Conservation (phyloP, 2,797 vertebrate species). For the Limnodromus scolopaceus region DNA sequence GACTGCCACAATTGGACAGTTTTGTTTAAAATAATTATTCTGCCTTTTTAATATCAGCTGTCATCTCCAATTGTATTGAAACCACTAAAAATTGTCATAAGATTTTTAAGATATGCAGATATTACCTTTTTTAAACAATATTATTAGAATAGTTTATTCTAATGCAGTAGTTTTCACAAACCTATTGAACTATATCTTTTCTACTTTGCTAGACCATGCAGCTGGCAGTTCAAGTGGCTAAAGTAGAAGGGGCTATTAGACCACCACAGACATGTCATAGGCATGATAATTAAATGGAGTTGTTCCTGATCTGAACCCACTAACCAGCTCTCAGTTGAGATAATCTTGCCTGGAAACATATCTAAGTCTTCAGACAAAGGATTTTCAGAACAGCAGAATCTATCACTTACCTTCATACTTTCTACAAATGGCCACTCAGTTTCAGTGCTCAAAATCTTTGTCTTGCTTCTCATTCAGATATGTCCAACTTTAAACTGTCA, state of each 20-base stretch:
- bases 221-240: background rate
- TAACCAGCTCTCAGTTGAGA: background rate
- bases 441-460: background rate
- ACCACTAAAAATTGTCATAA: background rate
- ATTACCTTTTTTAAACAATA: background rate
- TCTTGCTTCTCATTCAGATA: background rate
- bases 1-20: background rate
- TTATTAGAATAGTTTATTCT: background rate
- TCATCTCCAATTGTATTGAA: background rate
- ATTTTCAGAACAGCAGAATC: background rate
- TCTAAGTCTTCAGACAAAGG: background rate
- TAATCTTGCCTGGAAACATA: background rate
- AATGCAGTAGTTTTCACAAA: background rate
- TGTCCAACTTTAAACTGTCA: background rate
- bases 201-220: background rate
- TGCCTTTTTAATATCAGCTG: background rate
- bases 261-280: background rate
- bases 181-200: background rate
- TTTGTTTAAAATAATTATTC: background rate
- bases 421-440: background rate
- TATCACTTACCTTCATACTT: background rate
- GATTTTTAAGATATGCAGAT: background rate
- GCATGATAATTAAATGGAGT: background rate
- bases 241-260: background rate
- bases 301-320: background rate